Evolutionary conservation across 2,888 invertebrate species (phyloP).

Genomic region (Eledona agricola): DNA sequence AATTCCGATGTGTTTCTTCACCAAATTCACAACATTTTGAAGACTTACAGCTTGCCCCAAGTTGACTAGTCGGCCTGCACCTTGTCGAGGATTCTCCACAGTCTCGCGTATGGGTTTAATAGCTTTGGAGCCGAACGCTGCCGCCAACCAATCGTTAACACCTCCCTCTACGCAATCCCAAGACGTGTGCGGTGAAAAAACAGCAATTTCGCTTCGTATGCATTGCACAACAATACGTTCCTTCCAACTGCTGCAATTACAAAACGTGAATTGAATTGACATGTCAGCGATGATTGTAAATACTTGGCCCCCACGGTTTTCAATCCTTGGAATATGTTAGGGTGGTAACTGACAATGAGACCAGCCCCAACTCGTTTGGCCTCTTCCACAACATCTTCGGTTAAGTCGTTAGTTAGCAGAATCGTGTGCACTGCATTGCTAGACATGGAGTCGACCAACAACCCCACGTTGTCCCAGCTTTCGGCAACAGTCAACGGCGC

Average conservation of each 20-base stretch:
- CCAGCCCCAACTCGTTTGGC: slow-evolving; percentile 74
- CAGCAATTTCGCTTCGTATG: slow-evolving; percentile 82
- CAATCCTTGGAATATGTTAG: slow-evolving; percentile 89
- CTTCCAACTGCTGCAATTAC: slow-evolving; percentile 75
- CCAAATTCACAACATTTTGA: slow-evolving; percentile 68
- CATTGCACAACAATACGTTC: slow-evolving; percentile 83
- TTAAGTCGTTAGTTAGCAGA: slow-evolving; percentile 91
- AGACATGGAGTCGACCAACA: slow-evolving; percentile 81
- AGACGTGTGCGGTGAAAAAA: slow-evolving; percentile 93
- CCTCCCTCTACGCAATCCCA: slow-evolving; percentile 87
- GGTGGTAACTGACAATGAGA: slow-evolving; percentile 93
- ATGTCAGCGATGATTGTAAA: too few relatives aligned
- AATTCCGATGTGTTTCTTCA: slow-evolving; percentile 77
- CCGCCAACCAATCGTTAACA: slow-evolving; percentile 93
- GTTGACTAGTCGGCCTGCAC: slow-evolving; percentile 67
- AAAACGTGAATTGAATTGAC: too few relatives aligned
- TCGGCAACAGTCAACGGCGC: slow-evolving; percentile 79
- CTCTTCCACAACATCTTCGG: slow-evolving; percentile 86
- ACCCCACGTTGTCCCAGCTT: slow-evolving; percentile 94
- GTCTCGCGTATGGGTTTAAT: slow-evolving; percentile 50
- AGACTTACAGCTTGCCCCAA: slow-evolving; percentile 66
- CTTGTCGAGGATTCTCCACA: slow-evolving; percentile 61
- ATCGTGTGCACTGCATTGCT: slow-evolving; percentile 69
- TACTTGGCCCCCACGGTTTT: slow-evolving; percentile 72
- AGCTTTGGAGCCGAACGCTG: slow-evolving; percentile 66